phyloP scores from a whole-genome alignment of 2,113 vertebrate species.

The Telmatochromis bifrenatus region DNA sequence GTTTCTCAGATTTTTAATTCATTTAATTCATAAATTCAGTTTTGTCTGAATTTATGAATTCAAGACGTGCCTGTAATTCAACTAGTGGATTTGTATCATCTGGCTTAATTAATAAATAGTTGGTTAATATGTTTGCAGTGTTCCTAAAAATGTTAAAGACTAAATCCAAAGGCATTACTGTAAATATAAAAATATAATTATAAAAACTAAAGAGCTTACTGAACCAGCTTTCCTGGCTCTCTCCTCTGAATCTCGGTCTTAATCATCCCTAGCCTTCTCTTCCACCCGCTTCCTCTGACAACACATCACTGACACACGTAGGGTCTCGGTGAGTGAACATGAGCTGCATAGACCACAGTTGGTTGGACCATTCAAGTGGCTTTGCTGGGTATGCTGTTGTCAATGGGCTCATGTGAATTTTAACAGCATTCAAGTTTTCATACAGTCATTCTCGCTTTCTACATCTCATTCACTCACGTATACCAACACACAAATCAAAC shows the following conservation, averaged over 20 bases:
- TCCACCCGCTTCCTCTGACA: neutral
- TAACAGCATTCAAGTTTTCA: neutral
- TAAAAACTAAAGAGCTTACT: neutral
- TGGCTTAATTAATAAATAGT: rapidly evolving
- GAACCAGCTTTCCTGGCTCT: neutral
- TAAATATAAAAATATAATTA: neutral
- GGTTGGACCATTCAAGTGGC: neutral
- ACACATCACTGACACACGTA: neutral
- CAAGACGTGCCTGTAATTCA: neutral
- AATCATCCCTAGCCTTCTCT: neutral
- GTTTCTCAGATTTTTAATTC: neutral
- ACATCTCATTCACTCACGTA: neutral
- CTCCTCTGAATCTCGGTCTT: neutral
- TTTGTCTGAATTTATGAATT: neutral
- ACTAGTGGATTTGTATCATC: neutral
- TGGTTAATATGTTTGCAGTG: neutral
- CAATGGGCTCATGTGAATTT: neutral
- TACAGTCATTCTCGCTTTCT: neutral
- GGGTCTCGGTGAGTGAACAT: neutral
- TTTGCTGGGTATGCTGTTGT: neutral
- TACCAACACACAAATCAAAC: neutral
- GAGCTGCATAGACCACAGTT: neutral
- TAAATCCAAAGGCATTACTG: neutral
- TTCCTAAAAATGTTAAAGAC: neutral
- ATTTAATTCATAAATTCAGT: neutral